phyloP scores from a whole-genome alignment of 1,140 invertebrate genomes.

The Samia ricini region DNA sequence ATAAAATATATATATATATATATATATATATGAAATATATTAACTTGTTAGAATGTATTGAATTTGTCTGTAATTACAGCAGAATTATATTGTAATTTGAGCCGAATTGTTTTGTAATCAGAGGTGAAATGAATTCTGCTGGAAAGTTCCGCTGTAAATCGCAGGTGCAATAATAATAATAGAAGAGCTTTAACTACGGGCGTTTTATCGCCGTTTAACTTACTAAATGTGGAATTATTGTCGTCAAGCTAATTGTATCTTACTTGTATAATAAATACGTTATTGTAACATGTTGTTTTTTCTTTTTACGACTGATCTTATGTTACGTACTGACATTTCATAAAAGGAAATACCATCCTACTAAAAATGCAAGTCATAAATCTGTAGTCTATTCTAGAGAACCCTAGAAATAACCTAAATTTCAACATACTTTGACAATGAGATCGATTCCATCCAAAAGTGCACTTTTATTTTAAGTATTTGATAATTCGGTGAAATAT shows the following conservation, averaged over 20 bases:
- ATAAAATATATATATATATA: too few species aligned
- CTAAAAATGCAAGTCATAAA: too few species aligned
- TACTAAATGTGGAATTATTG: slow-evolving; percentile 23
- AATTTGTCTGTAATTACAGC: neutral
- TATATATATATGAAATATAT: too few species aligned
- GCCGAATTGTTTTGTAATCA: neutral
- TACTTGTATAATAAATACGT: slow-evolving; percentile 33
- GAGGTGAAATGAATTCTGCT: neutral
- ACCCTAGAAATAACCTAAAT: too few species aligned
- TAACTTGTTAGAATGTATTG: too few species aligned
- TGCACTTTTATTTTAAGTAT: too few species aligned
- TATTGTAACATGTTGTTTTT: slow-evolving; percentile 20
- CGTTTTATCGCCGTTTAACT: slow-evolving; percentile 15
- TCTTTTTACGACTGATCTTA: neutral
- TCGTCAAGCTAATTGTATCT: slow-evolving; percentile 29
- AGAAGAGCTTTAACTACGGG: slow-evolving; percentile 25
- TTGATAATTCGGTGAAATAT: too few species aligned
- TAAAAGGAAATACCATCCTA: too few species aligned
- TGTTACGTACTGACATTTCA: neutral
- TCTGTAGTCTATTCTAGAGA: too few species aligned
- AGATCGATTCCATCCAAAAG: too few species aligned
- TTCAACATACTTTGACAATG: too few species aligned
- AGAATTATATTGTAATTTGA: too few species aligned
- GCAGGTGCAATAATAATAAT: slow-evolving; percentile 20
- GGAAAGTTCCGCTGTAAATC: neutral